These are phyloP conservation scores for Trilocha varians DNA, from an alignment of 2,888 invertebrate species.

Conservation along the genomic window DNA sequence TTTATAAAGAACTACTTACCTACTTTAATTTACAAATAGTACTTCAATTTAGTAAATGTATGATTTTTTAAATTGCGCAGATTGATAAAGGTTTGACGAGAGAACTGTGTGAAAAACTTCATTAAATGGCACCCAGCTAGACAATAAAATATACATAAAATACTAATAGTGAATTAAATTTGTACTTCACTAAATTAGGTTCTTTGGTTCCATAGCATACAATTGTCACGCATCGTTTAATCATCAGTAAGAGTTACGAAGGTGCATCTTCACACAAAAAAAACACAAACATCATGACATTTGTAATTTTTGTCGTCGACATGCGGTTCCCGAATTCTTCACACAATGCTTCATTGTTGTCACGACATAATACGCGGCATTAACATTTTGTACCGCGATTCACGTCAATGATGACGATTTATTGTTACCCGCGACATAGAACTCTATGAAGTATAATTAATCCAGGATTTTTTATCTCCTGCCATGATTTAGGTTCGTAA, in stretches of 20 bases:
- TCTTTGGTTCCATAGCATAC: too few species aligned
- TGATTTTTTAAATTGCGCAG: too few species aligned
- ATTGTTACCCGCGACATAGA: constrained; percentile 46
- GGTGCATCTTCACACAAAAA: constrained; percentile 28
- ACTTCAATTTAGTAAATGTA: not conserved
- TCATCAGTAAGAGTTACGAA: not conserved
- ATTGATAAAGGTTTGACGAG: too few species aligned
- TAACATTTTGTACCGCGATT: constrained; percentile 66
- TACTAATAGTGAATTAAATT: too few species aligned
- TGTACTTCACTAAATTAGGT: too few species aligned
- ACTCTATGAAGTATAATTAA: constrained; percentile 49
- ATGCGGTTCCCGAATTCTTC: constrained; percentile 43
- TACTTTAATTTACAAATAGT: not conserved
- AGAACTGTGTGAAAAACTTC: too few species aligned
- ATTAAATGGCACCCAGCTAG: too few species aligned
- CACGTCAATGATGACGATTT: constrained; percentile 70
- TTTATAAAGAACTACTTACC: not conserved
- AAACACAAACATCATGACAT: constrained; percentile 42
- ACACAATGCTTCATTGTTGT: constrained; percentile 67
- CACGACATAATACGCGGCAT: constrained; percentile 62
- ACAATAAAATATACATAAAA: too few species aligned
- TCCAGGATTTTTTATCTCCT: constrained; percentile 47
- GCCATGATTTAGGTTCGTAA: constrained; percentile 55
- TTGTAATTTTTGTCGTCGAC: constrained; percentile 44
- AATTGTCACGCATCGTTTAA: not conserved